Percentiles rank a stretch among this genome's conserved stretches.
phyloP scores from a whole-genome alignment of 2,113 vertebrate species.

The Protobothrops mucrosquamatus region DNA sequence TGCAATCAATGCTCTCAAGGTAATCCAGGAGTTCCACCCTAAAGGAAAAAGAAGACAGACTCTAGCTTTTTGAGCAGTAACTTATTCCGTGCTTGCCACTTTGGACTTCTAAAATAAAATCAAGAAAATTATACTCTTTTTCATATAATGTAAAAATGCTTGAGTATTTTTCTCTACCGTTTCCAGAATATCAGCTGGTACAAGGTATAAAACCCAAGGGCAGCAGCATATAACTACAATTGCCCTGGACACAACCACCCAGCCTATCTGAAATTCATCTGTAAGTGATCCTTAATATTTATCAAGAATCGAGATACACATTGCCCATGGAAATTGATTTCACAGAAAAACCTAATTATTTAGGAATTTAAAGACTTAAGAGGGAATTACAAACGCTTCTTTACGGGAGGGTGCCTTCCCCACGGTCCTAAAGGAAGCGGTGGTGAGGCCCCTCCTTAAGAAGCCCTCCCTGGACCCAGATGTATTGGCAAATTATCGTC shows the following conservation, averaged over 20 bases:
- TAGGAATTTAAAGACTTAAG: neutral
- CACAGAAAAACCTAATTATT: neutral
- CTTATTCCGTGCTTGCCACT: neutral
- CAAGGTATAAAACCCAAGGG: neutral
- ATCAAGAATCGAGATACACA: neutral
- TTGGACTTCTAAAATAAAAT: neutral
- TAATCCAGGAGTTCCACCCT: conserved; percentile 97
- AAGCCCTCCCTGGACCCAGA: too few relatives aligned
- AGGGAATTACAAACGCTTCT: too few relatives aligned
- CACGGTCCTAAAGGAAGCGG: too few relatives aligned
- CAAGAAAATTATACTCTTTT: neutral
- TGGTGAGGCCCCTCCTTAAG: too few relatives aligned
- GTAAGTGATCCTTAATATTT: neutral
- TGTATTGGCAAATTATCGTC: too few relatives aligned
- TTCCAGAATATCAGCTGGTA: neutral
- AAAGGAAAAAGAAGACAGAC: conserved; percentile 13
- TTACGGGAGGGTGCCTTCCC: too few relatives aligned
- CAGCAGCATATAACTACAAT: neutral
- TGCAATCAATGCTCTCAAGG: conserved; percentile 97
- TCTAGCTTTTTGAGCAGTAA: neutral
- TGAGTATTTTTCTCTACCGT: neutral
- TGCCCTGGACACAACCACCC: neutral
- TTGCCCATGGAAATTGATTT: neutral
- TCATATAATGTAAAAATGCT: neutral
- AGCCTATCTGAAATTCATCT: neutral